Evolutionary conservation across 2,797 vertebrate species (phyloP).

Genomic region (Scarus forsteni): DNA sequence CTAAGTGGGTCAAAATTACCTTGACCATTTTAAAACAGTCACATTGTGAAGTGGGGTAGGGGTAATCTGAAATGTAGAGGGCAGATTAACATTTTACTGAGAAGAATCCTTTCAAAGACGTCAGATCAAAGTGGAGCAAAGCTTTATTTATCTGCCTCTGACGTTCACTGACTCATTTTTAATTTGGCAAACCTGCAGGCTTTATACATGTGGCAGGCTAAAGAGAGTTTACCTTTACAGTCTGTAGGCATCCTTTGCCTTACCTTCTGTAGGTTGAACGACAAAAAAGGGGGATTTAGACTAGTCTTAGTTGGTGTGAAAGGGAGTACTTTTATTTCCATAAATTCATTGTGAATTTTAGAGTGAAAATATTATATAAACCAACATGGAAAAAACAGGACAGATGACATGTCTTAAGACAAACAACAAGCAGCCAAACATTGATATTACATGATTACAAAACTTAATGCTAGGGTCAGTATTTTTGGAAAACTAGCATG

Average conservation of each 20-base stretch:
- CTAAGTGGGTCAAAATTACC: conserved; percentile 86
- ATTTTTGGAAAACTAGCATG: too few species aligned
- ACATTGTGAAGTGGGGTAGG: conserved; percentile 72
- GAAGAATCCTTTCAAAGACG: conserved; percentile 78
- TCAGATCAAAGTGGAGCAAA: conserved; percentile 80
- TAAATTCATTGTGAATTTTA: neutral
- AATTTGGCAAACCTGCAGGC: conserved; percentile 72
- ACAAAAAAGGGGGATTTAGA: conserved; percentile 21
- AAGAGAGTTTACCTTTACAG: conserved; percentile 64
- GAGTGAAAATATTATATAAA: too few species aligned
- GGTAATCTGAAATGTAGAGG: conserved; percentile 80
- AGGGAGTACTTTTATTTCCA: conserved; percentile 21
- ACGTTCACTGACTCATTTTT: conserved; percentile 69
- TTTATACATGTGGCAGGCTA: conserved; percentile 36
- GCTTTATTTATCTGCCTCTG: conserved; percentile 66
- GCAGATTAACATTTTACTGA: conserved; percentile 81
- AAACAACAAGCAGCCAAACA: too few species aligned
- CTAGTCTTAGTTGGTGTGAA: conserved; percentile 6
- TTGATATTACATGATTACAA: too few species aligned
- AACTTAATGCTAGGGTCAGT: too few species aligned
- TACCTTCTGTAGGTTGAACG: conserved; percentile 42
- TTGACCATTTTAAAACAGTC: conserved; percentile 84
- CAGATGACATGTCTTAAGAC: too few species aligned
- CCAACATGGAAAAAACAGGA: too few species aligned
- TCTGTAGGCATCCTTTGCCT: conserved; percentile 30